Conservation (phyloP, 1,140 invertebrate genomes). For the Thaumatotibia leucotreta region DNA sequence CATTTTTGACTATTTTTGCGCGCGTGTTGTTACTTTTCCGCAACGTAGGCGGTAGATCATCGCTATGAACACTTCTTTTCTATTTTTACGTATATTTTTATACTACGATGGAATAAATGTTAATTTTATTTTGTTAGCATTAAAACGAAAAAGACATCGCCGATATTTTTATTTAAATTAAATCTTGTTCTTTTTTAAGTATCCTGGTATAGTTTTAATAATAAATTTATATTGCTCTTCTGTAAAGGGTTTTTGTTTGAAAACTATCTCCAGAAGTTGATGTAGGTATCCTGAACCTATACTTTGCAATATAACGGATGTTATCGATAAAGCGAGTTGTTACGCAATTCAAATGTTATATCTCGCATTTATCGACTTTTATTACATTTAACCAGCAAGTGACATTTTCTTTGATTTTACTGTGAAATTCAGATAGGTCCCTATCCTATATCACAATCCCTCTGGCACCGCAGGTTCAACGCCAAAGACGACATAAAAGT, state of each 20-base stretch:
- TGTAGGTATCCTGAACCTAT: background rate
- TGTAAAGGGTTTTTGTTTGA: constrained; percentile 43
- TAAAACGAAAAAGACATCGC: constrained; percentile 74
- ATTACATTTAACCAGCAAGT: too few species aligned
- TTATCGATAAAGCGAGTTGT: too few species aligned
- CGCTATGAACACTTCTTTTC: constrained; percentile 49
- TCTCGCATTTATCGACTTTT: too few species aligned
- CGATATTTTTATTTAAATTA: constrained; percentile 68
- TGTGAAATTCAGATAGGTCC: too few species aligned
- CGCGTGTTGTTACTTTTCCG: background rate
- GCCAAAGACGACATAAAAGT: too few species aligned
- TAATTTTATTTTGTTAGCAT: constrained; percentile 76
- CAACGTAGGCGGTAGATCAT: constrained; percentile 1
- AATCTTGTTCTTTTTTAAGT: constrained; percentile 41
- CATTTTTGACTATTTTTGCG: background rate
- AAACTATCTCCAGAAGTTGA: constrained; percentile 6
- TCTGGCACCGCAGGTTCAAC: too few species aligned
- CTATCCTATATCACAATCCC: too few species aligned
- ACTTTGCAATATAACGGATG: too few species aligned
- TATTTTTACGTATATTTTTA: constrained; percentile 75
- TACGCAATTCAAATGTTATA: too few species aligned
- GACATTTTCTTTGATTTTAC: too few species aligned
- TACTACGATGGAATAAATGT: constrained; percentile 72
- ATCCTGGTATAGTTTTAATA: constrained; percentile 61
- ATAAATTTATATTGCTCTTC: constrained; percentile 74